Percentiles rank a stretch among this genome's conserved stretches.
Conservation (phyloP, 2,888 invertebrate genomes). For the Monopis laevigella region DNA sequence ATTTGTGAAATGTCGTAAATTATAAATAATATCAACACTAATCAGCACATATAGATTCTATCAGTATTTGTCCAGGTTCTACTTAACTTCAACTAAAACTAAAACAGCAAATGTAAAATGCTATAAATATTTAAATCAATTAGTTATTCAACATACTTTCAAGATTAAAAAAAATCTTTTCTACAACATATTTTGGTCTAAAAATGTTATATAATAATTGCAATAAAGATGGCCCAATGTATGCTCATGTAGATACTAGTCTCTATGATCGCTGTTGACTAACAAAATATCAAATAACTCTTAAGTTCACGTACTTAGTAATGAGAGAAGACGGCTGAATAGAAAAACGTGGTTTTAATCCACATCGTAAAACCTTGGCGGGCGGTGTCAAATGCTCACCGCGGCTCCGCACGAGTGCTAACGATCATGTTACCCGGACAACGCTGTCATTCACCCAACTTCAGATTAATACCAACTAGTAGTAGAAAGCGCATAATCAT, state of each 20-base stretch:
- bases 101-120: no score
- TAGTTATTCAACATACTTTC: neutral
- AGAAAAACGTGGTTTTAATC: slow-evolving; percentile 45
- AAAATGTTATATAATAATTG: neutral
- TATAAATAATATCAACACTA: no score
- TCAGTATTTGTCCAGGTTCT: no score
- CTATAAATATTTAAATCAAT: no score
- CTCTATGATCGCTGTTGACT: neutral
- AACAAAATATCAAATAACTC: no score
- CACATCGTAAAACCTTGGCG: slow-evolving; percentile 58
- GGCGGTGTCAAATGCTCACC: slow-evolving; percentile 34
- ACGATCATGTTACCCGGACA: neutral
- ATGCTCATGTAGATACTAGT: neutral
- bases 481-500: no score
- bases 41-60: no score
- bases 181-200: neutral
- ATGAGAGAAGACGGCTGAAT: slow-evolving; percentile 21
- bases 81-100: no score
- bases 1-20: no score
- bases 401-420: slow-evolving; percentile 17
- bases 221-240: neutral
- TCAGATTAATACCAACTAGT: no score
- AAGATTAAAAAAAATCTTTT: neutral
- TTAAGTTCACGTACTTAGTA: slow-evolving; percentile 2
- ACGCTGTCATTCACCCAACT: slow-evolving; percentile 6